Conservation (phyloP, 1,140 invertebrate genomes). For the Bombus confusus region DNA sequence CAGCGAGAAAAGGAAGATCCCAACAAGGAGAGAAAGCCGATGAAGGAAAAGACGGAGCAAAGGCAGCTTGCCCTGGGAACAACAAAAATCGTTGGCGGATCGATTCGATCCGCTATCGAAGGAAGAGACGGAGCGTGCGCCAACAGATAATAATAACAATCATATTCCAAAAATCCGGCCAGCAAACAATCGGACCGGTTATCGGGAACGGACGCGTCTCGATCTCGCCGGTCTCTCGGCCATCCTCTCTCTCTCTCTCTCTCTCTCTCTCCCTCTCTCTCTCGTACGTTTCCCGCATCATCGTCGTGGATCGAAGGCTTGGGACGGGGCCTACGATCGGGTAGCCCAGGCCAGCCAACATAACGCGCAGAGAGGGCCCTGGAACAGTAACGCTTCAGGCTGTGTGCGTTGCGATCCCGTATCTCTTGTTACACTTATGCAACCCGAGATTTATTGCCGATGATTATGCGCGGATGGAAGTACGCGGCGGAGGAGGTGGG, state of each 20-base stretch:
- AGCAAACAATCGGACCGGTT: conserved; percentile 37
- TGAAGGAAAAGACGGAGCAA: background rate
- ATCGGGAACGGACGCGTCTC: conserved; percentile 28
- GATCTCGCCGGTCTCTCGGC: conserved; percentile 19
- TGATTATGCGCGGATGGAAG: conserved; percentile 75
- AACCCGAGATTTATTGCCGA: conserved; percentile 82
- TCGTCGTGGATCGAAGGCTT: conserved; percentile 52
- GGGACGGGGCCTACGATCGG: conserved; percentile 36
- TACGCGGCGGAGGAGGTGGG: conserved; percentile 69
- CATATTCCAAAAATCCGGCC: conserved; percentile 30
- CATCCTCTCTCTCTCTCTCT: background rate
- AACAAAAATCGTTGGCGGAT: background rate
- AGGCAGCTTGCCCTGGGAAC: background rate
- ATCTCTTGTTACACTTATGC: conserved; percentile 83
- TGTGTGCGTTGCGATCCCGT: conserved; percentile 82
- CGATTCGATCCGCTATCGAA: conserved; percentile 20
- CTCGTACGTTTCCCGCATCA: conserved; percentile 41
- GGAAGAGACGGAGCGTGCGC: conserved; percentile 10
- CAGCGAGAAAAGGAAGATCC: background rate
- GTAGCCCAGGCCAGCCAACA: conserved; percentile 14
- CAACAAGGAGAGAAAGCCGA: background rate
- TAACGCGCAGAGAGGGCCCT: conserved; percentile 4
- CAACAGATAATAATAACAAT: conserved; percentile 38
- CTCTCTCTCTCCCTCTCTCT: background rate
- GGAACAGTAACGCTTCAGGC: conserved; percentile 72